Conservation (phyloP, 1,140 invertebrate species). For the Drosophila murphyi region DNA sequence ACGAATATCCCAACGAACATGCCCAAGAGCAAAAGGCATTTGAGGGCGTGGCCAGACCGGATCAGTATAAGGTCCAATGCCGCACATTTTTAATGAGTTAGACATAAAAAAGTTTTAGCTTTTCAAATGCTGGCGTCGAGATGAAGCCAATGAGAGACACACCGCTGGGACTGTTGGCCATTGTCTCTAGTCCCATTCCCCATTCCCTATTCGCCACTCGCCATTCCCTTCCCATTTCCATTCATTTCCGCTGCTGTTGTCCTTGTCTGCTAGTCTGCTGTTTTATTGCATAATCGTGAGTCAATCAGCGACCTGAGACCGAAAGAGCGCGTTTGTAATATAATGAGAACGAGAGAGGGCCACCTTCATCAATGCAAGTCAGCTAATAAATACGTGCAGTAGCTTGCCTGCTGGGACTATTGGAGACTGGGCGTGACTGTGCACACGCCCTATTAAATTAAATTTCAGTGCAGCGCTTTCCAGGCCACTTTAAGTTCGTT, state of each 20-base stretch:
- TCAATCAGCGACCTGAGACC: slow-evolving; percentile 65
- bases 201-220: slow-evolving; percentile 13
- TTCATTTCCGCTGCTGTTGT: slow-evolving; percentile 52
- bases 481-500: slow-evolving; percentile 61
- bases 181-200: background rate
- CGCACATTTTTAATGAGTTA: slow-evolving; percentile 82
- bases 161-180: background rate
- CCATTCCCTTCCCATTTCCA: slow-evolving; percentile 55
- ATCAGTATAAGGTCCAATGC: slow-evolving; percentile 69
- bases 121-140: slow-evolving; percentile 76
- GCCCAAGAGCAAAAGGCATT: slow-evolving; percentile 47
- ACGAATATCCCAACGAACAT: slow-evolving; percentile 53
- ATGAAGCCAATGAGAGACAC: slow-evolving; percentile 67
- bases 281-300: slow-evolving; percentile 83
- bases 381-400: slow-evolving; percentile 82
- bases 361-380: slow-evolving; percentile 79
- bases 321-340: background rate
- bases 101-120: slow-evolving; percentile 81
- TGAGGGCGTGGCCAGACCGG: slow-evolving; percentile 28
- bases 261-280: slow-evolving; percentile 53
- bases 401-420: slow-evolving; percentile 23
- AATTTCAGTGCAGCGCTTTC: slow-evolving; percentile 59
- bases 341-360: background rate
- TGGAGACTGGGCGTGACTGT: slow-evolving; percentile 1
- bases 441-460: slow-evolving; percentile 48